phyloP scores from a whole-genome alignment of 2,797 vertebrate genomes.

The Avahi laniger region DNA sequence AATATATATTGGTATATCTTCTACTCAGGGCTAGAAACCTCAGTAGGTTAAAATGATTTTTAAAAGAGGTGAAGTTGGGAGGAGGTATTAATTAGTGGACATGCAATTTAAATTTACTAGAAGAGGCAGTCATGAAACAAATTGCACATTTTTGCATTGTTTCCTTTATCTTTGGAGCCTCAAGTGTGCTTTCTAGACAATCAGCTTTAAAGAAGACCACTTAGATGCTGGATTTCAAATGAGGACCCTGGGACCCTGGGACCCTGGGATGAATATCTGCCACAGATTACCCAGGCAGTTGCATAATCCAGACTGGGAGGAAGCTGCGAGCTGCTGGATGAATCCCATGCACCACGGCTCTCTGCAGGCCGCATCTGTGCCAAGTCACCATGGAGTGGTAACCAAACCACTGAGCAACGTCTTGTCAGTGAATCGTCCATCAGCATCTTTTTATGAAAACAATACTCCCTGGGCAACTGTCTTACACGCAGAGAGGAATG shows the following conservation, averaged over 20 bases:
- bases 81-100: not conserved
- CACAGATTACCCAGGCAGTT: not conserved
- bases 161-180: not conserved
- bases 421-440: not conserved
- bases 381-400: not conserved
- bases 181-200: not conserved
- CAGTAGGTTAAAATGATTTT: conserved; percentile 12
- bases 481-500: not conserved
- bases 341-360: accelerated
- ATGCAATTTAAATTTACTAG: not conserved
- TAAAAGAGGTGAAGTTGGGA: not conserved
- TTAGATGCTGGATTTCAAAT: not conserved
- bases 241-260: accelerated
- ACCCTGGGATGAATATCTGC: not conserved
- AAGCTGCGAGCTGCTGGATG: accelerated
- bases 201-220: not conserved
- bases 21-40: not conserved
- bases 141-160: not conserved
- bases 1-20: not conserved
- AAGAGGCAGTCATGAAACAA: not conserved
- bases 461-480: not conserved
- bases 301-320: not conserved
- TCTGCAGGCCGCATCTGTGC: not conserved
- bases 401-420: not conserved
- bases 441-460: not conserved